These are phyloP conservation scores for Plutella xylostella DNA, from an alignment of 2,888 invertebrate genomes.

Conservation along the genomic window DNA sequence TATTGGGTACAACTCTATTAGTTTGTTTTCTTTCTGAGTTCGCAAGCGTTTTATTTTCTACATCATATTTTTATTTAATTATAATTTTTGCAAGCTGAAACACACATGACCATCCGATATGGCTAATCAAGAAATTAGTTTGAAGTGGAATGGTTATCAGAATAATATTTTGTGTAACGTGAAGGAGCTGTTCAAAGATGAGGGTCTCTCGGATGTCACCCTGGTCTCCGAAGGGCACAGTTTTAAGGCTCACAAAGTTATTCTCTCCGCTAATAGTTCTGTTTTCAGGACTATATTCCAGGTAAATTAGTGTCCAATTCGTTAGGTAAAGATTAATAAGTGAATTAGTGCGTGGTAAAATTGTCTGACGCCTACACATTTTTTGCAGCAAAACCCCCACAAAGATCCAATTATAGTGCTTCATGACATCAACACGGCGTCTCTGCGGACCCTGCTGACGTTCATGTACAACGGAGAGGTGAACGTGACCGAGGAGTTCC, in stretches of 20 bases:
- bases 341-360: neutral
- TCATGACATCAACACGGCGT: slow-evolving; percentile 76
- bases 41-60: slow-evolving; percentile 44
- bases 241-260: slow-evolving; percentile 76
- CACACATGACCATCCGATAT: slow-evolving; percentile 27
- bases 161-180: slow-evolving; percentile 74
- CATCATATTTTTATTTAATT: slow-evolving; percentile 19
- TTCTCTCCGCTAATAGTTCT: slow-evolving; percentile 75
- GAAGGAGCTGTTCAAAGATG: slow-evolving; percentile 73
- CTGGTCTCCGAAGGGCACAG: slow-evolving; percentile 75
- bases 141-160: slow-evolving; percentile 78
- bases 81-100: neutral
- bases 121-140: slow-evolving; percentile 73
- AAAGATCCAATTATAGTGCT: slow-evolving; percentile 81
- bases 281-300: slow-evolving; percentile 75
- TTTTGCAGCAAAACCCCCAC: slow-evolving; percentile 77
- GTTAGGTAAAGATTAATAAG: slow-evolving; percentile 7
- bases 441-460: slow-evolving; percentile 73
- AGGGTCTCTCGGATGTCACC: slow-evolving; percentile 75
- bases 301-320: too few relatives aligned
- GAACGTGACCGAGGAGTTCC: slow-evolving; percentile 77
- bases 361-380: slow-evolving; percentile 48
- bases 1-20: neutral
- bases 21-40: neutral
- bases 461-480: slow-evolving; percentile 83